Conservation (phyloP, 2,797 vertebrate genomes). For the Coilia nasus region DNA sequence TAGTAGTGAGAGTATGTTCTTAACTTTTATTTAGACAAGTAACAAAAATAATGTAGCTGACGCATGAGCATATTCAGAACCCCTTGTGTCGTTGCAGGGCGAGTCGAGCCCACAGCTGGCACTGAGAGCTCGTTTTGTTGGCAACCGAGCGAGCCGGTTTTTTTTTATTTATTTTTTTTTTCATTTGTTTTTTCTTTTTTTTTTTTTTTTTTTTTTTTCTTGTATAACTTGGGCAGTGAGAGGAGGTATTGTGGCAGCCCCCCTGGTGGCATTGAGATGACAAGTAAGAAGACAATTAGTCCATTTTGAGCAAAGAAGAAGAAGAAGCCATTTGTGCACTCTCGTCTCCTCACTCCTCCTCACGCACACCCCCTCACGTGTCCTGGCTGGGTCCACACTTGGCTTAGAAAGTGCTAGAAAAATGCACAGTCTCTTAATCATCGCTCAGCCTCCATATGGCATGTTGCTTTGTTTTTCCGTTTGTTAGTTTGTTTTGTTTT, state of each 20-base stretch:
- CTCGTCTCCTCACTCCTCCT: neutral
- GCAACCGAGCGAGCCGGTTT: neutral
- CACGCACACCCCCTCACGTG: neutral
- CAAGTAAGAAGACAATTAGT: neutral
- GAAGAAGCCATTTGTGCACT: neutral
- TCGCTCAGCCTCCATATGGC: neutral
- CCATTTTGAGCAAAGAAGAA: neutral
- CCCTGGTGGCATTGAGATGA: neutral
- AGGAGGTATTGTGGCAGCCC: neutral
- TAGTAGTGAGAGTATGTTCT: neutral
- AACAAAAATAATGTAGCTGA: neutral
- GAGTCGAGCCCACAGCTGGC: neutral
- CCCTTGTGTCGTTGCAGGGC: neutral
- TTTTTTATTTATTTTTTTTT: neutral
- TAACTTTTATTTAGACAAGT: neutral
- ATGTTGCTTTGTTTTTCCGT: neutral
- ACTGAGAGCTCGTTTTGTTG: neutral
- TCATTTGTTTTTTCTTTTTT: too few species aligned
- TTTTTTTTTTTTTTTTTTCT: neutral
- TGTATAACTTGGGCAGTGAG: neutral
- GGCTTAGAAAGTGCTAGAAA: neutral
- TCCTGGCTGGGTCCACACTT: neutral
- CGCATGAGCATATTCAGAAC: neutral
- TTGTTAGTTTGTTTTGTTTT: neutral
- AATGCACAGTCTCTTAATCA: neutral